These are phyloP conservation scores for Liopterus haemorrhoidalis DNA, from an alignment of 2,888 invertebrate species.

Conservation along the genomic window DNA sequence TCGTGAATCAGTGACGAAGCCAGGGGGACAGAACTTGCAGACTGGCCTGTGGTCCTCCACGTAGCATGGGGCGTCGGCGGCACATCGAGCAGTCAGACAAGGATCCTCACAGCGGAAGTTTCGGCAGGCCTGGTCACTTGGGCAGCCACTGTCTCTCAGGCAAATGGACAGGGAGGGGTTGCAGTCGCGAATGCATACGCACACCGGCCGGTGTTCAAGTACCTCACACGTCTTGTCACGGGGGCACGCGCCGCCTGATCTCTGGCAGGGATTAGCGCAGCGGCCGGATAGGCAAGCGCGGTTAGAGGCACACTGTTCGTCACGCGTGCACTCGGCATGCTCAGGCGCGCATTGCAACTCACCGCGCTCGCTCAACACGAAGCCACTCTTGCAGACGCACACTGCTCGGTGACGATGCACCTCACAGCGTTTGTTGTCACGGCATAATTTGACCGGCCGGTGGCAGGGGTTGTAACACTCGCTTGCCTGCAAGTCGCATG, in stretches of 20 bases:
- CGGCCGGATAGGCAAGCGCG: constrained; percentile 76
- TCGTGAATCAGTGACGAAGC: constrained; percentile 85
- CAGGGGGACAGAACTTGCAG: constrained; percentile 93
- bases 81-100: constrained; percentile 78
- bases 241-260: constrained; percentile 60
- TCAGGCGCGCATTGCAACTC: constrained; percentile 83
- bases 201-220: constrained; percentile 77
- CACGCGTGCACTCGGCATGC: constrained; percentile 66
- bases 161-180: constrained; percentile 82
- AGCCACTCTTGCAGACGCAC: constrained; percentile 84
- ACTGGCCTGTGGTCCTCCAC: constrained; percentile 92
- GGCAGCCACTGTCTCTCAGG: constrained; percentile 83
- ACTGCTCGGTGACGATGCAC: constrained; percentile 77
- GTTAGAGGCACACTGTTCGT: constrained; percentile 80
- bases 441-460: constrained; percentile 62
- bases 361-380: constrained; percentile 79
- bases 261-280: constrained; percentile 82
- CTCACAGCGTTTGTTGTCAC: constrained; percentile 79
- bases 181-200: constrained; percentile 83
- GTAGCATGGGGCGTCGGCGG: constrained; percentile 79
- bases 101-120: constrained; percentile 88
- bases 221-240: constrained; percentile 83
- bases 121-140: constrained; percentile 75
- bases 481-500: constrained; percentile 64
- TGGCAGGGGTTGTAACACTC: constrained; percentile 78